A percentile compares a stretch with the other conserved stretches of the same genome.
Evolutionary conservation across 1,140 invertebrate genomes (phyloP).

Genomic region (Pseudoatta argentina): DNA sequence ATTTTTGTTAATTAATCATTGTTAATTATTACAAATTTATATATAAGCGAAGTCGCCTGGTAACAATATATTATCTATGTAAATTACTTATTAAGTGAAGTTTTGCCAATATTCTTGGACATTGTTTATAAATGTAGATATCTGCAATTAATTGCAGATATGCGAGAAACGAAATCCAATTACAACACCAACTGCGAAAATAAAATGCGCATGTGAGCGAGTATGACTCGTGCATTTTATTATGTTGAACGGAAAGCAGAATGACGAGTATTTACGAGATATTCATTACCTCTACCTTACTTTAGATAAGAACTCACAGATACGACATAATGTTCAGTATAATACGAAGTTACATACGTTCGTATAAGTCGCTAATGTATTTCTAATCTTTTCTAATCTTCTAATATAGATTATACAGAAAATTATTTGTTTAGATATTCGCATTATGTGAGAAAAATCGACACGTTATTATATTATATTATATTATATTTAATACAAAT

Average conservation of each 20-base stretch:
- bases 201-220: background rate
- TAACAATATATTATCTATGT: background rate
- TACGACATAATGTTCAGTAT: constrained; percentile 26
- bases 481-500: background rate
- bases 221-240: constrained; percentile 18
- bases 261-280: constrained; percentile 44
- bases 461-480: background rate
- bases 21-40: background rate
- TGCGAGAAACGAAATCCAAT: constrained; percentile 2
- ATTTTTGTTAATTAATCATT: background rate
- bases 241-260: constrained; percentile 10
- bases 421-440: background rate
- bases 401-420: background rate
- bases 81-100: background rate
- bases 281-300: constrained; percentile 31
- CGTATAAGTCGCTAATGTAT: background rate
- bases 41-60: background rate
- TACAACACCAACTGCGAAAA: constrained; percentile 21
- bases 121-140: background rate
- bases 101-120: background rate
- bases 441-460: background rate
- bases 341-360: background rate
- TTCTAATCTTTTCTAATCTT: background rate
- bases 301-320: constrained; percentile 35
- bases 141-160: background rate